Conservation (phyloP, 2,888 invertebrate genomes). For the Diadegma fenestrale region DNA sequence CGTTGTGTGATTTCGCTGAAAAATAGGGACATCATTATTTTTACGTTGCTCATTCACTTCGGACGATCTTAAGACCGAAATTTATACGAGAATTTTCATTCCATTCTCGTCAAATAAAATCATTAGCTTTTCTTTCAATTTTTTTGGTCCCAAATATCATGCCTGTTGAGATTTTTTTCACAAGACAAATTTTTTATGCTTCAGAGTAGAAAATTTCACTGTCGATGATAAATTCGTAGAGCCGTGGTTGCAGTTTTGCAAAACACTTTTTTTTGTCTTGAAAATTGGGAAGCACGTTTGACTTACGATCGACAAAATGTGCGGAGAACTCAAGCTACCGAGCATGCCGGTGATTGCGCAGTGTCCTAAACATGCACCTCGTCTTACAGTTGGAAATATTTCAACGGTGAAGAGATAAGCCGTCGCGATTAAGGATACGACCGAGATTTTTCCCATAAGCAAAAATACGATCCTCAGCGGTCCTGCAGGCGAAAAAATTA, state of each 20-base stretch:
- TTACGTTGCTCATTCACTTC: not conserved
- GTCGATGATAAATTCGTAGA: no score
- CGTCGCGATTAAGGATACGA: constrained; percentile 85
- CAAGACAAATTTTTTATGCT: no score
- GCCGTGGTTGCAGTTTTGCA: no score
- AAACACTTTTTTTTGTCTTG: not conserved
- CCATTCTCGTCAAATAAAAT: not conserved
- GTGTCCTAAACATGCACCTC: constrained; percentile 84
- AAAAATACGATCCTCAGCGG: constrained; percentile 73
- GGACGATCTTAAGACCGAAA: not conserved
- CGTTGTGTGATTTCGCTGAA: constrained; percentile 73
- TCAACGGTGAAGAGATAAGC: constrained; percentile 83
- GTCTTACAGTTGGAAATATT: constrained; percentile 83
- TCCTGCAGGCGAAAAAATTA: constrained; percentile 38
- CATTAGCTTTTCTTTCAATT: not conserved
- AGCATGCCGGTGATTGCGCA: constrained; percentile 85
- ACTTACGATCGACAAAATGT: constrained; percentile 80
- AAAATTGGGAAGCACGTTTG: constrained; percentile 2
- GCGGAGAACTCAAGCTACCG: constrained; percentile 85
- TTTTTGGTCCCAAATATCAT: no score
- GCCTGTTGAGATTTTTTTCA: no score
- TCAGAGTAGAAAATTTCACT: no score
- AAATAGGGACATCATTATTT: constrained; percentile 34
- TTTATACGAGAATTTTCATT: not conserved
- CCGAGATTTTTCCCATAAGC: constrained; percentile 84